Percentiles rank a stretch among this genome's conserved stretches.
Conservation (phyloP, 2,797 vertebrate species). For the Brotula barbata region DNA sequence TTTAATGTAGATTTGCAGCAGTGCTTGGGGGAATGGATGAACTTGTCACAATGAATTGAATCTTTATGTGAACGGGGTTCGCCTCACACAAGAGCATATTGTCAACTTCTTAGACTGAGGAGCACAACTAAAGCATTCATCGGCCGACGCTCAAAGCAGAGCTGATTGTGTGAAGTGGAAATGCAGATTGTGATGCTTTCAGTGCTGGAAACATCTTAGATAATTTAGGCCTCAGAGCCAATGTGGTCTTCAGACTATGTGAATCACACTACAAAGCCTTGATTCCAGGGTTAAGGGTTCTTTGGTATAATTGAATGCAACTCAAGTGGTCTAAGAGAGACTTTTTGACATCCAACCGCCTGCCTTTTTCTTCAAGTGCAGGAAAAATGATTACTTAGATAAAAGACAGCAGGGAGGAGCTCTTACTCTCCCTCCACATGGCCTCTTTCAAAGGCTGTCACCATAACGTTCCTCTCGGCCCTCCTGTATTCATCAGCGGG, state of each 20-base stretch:
- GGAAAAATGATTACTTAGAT: neutral
- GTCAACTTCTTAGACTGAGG: conserved; percentile 50
- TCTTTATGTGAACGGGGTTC: conserved; percentile 52
- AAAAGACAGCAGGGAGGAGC: conserved; percentile 23
- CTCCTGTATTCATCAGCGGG: conserved; percentile 47
- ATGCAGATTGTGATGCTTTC: conserved; percentile 12
- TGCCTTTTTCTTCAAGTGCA: neutral
- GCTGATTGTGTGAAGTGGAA: conserved; percentile 38
- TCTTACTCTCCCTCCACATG: conserved; percentile 22
- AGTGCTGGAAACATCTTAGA: neutral
- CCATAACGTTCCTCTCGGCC: conserved; percentile 51
- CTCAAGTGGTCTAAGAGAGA: neutral
- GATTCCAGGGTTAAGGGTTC: neutral
- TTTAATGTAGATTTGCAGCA: conserved; percentile 45
- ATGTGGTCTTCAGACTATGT: neutral
- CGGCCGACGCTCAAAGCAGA: conserved; percentile 39
- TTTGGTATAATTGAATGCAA: neutral
- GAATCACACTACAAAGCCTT: conserved; percentile 7
- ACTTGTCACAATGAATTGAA: conserved; percentile 55
- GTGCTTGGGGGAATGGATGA: conserved; percentile 43
- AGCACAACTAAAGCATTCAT: conserved; percentile 68
- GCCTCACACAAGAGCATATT: conserved; percentile 65
- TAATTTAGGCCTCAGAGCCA: neutral
- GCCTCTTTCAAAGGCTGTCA: conserved; percentile 28
- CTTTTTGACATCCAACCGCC: neutral